Base-by-base conservation (phyloP, 2,888 invertebrate genomes). In the Alentia gelatinosa region DNA sequence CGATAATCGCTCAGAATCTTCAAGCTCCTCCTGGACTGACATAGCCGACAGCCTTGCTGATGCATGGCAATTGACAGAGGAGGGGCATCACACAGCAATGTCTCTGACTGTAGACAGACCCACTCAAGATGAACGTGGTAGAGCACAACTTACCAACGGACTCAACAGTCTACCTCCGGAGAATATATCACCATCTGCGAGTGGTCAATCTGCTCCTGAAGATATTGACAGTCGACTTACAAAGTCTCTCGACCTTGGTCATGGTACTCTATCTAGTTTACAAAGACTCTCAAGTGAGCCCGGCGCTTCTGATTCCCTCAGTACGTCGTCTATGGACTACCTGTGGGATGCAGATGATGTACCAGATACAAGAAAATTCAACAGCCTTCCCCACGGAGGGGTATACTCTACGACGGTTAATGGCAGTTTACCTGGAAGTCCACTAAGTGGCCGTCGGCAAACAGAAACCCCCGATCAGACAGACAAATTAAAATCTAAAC, bases 401-500 rank as follows among this genome's bases (percentile, higher is more conserved):
- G 83, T 83, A 1, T 83, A 83, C 26, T 40, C 39, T 83, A 83
- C 83, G 23, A 39, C 83, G 15, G 15, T 39, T 23, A 83, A 83
- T 83, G 83, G 83, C 7, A 83, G 83, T 83, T 35, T 83, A 4
- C 83, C 83, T 5, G 83, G 83, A 1, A 83, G 83, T 35, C 83
- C 83, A 4, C 33, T 83, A 7, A 40, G 12, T 3, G n/a, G 23
- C 4, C 15, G 83, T 5, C 15, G 83, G 39, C 47, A 40, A 23
- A 30, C 30, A 39, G 37, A 56, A 30, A 40, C 56, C n/a, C 68
- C 42, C 4, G 92, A 92, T 39, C 92, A 95, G 89, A 93, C 93
- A 97, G 94, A 98, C 97, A 96, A 95, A 93, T 97, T 98, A 93
- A 98, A 98, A 96, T 98, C 98, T 39, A 97, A 98, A 93, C 96